These are phyloP conservation scores for Pseudomyrmex gracilis DNA, from an alignment of 1,140 invertebrate genomes.

Conservation along the genomic window DNA sequence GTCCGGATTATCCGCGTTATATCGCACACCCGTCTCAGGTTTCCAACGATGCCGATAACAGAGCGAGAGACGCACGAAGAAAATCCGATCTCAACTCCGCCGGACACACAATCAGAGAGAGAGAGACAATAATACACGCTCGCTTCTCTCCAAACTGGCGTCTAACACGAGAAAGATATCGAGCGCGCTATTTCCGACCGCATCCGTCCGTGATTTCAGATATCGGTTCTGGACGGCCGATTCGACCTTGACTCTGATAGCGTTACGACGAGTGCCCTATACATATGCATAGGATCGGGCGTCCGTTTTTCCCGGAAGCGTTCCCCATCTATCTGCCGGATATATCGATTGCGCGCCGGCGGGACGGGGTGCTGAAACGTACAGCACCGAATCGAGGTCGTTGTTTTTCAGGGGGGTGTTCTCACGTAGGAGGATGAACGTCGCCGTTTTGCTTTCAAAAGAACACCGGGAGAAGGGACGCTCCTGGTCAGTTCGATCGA, in stretches of 20 bases:
- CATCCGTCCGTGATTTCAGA: conserved; percentile 32
- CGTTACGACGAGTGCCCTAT: neutral
- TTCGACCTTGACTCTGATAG: conserved; percentile 43
- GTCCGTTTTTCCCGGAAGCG: conserved; percentile 25
- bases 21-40: conserved; percentile 19
- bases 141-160: neutral
- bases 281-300: conserved; percentile 29
- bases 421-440: neutral
- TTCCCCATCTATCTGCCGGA: neutral
- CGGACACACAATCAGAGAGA: conserved; percentile 34
- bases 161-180: conserved; percentile 11
- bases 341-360: conserved; percentile 8
- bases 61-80: neutral
- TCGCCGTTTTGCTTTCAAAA: conserved; percentile 7
- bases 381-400: conserved; percentile 34
- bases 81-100: conserved; percentile 20
- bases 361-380: neutral
- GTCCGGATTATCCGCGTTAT: neutral
- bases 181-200: conserved; percentile 49
- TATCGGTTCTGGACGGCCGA: conserved; percentile 16
- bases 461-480: neutral
- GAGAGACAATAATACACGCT: conserved; percentile 4
- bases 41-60: neutral
- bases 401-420: conserved; percentile 23
- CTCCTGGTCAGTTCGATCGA: conserved; percentile 2